Evolutionary conservation across 37 sponge, comb jelly and placozoan species (phyloP), one percentile per base, ranked within the genome.

Genomic region (Beroe ovata): DNA sequence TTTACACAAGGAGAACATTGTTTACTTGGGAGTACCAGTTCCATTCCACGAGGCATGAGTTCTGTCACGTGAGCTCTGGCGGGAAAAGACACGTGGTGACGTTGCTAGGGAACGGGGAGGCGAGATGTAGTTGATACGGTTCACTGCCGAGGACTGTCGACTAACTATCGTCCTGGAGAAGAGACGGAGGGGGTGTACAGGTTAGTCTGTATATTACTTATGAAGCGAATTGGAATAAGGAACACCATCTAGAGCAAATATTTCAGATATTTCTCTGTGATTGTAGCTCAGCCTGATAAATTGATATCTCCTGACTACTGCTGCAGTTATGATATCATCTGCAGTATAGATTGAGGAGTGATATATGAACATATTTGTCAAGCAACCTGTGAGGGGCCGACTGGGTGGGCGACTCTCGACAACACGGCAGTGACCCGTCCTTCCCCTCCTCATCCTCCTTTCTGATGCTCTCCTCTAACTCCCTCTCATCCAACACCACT

Each of bases 41-140:
- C 71, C 71, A 30, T 71, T 71, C 71, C 71, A 71, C 29, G 71
- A 6, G 38, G 71, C 36, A 18, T 35, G 11, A 6, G 34, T 30
- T 34, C 34, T 29, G 38, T 71, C 71, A 8, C 38, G 4, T 8
- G 71, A 71, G 8, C 38, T 35, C 71, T 71, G 71, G 4, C 71
- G 4, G 38, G 38, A 36, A 38, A 71, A 71, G 36, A 71, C 38
- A 4, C 71, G 71, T 8, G 71, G 71, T 4, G 71, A 71, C 6
- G 71, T 30, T 28, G 29, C 71, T 3, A 71, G 71, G 38, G 71
- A 71, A 20, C 71, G 71, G 16, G 71, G 71, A 3, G 71, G 71
- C 21, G 71, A 71, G 38, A 71, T 71, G 71, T 35, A 71, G 71
- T 71, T 71, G 71, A 71, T 71, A 18, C 71, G 21, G 38, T 71